Evolutionary conservation across 2,888 invertebrate species (phyloP), one percentile per base, ranked within the genome.

Genomic region (Anorthoa munda): DNA sequence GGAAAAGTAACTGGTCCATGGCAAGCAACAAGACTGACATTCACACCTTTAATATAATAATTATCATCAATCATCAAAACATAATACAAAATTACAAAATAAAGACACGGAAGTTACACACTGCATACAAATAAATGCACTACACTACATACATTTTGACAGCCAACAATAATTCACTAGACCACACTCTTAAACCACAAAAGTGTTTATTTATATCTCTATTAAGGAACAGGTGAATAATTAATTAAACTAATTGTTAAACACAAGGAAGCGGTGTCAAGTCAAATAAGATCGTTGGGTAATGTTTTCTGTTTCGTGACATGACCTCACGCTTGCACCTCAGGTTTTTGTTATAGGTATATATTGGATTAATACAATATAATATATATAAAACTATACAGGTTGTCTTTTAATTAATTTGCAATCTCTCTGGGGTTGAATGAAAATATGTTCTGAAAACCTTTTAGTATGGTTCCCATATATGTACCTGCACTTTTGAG

Each of bases 281-380:
- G 72, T 75, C 79, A 71, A 73, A 84, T 81, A 82, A 72, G 69
- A 67, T 66, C 65, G 63, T 80, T 83, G 61, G 73, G 53, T 64
- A 84, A 84, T 77, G 74, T 70, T 84, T 23, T 72, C 56, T 65
- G 51, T 59, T 64, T 87, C 90, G 90, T 91, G 91, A 90, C 89
- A 78, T 82, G 86, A 84, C 85, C 87, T 89, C 91, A 91, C 89
- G 90, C 73, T 66, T 79, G 61, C 69, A 78, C 60, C 69, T 73
- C 31, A 64, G 61, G 72, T 84, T 86, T 85, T 86, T 86, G 69
- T 76, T 65, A 17, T 50, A 72, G 26, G 69, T 51, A 53, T 39
- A 39, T 46, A 63, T 21, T n/a, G 66, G 23, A 63, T 55, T 46
- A 31, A 55, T 48, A 55, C 15, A 39, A 55, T 23, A 39, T 18